Base-by-base conservation (phyloP, 2,113 vertebrate species). In the Mesocricetus auratus region DNA sequence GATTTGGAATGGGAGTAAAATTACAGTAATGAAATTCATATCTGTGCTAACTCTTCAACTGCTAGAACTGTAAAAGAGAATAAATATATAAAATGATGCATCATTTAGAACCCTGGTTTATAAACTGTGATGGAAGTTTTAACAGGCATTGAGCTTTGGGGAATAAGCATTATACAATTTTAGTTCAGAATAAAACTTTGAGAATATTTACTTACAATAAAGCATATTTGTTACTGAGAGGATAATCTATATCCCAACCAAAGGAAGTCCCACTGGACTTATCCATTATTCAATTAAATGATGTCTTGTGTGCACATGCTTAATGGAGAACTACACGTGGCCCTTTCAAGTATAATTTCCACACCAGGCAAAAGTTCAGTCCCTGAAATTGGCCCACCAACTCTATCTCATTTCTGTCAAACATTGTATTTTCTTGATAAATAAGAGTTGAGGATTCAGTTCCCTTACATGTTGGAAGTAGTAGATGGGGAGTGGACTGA, bases 11-110 rank as follows among this genome's bases (percentile, higher is more conserved):
- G 36, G 78, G 29, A 97, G 31, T 74, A 95, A 97, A 96, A 97
- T 95, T 97, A 81, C 47, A 93, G 89, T 96, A 96, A 97, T 96
- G 85, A 86, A 97, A 97, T 96, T 97, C 93, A 97, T 73, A 95
- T 89, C 50, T 83, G 69, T 90, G 93, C 79, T 96, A 93, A 86
- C 75, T 94, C 93, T 93, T 97, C 42, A 91, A 74, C 85, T 92
- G 74, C 89, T 96, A 94, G 29, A 94, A 90, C 85, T 90, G 69
- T 73, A 56, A 74, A 78, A n/a, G 7, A 45, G 42, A 93, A 95
- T 92, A 92, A 92, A 97, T 93, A 78, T 6, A 91, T 69, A 93
- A 96, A 96, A 95, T 90, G 33, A 88, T 94, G 39, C 58, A 85
- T 53, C 21, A 33, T 66, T 95, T 95, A 86, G 64, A 93, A 75